Evolutionary conservation across 1,140 invertebrate genomes (phyloP), one percentile per base, ranked within the genome.

Genomic region (Drosophila pruinosa): DNA sequence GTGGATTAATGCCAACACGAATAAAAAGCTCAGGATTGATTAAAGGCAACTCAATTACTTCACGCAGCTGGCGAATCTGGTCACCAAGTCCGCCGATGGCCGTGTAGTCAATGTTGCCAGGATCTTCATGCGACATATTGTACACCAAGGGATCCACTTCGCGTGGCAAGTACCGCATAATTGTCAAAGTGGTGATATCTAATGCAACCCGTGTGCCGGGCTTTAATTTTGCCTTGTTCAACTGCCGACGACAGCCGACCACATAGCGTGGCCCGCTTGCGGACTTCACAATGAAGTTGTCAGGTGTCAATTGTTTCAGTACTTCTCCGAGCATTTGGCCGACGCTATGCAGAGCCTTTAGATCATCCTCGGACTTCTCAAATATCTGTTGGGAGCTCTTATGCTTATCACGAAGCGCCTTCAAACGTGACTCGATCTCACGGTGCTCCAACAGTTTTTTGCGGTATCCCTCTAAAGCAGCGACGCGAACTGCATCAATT

Each of bases 271-370:
- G 81, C 0, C 81, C 81, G 36, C 71, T 81, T 2, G 81, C 70
- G 0, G 81, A 79, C 57, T 85, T 85, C 0, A 86, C 81, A 8
- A 83, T 83, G 6, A 76, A 92, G 99, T 99, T 99, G 89, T 99
- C 98, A 93, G 99, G 98, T 63, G 98, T 99, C 5, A 99, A 93
- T 92, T 99, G 98, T 91, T 99, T 99, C 4, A 99, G 92, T 8
- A 99, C 98, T 93, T 99, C 99, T 10, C 98, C 99, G 70, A 99
- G 98, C 93, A 99, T 99, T 94, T 99, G 98, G 7, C 99, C 99
- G 85, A 99, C 99, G 93, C 98, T 99, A 92, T 99, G 99, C 10
- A 99, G 92, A 12, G 99, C 98, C 92, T 99, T 99, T 34, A 99
- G 92, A 92, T 99, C 98, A 94, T 99, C 99, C 93, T 99, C 99